Evolutionary conservation across 2,113 vertebrate genomes (phyloP), one percentile per base, ranked within the genome.

Genomic region (Cricetomys ansorgei): DNA sequence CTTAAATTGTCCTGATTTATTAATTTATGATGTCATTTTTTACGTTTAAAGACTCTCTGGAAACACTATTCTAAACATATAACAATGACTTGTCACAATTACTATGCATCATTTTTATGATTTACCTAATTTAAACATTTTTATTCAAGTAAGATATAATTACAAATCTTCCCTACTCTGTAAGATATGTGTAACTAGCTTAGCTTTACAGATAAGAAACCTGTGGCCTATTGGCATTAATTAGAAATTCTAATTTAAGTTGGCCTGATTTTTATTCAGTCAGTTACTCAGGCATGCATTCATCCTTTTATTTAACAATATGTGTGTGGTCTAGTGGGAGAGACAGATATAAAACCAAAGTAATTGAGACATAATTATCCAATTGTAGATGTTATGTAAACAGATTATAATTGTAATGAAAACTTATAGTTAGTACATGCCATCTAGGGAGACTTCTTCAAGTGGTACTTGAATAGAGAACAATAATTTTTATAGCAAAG

Each of bases 271-370:
- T 93, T 50, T 29, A 75, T 59, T 16, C 45, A 95, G 84, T 93
- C 67, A 96, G 16, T 62, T 50, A 80, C 94, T 75, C 69, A 59
- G 79, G 29, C 50, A 96, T 76, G 21, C 5, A 89, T 88, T 95
- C 57, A 88, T 50, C 50, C 17, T 37, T 95, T 96, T 95, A 92
- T 96, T 94, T 96, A 85, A 85, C n/a, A 95, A 85, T 92, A 64
- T 64, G 19, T 77, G 13, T 29, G 79, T 12, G 11, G 13, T 85
- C 50, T 85, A 65, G 64, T 43, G 43, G 48, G 55, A 96, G 17
- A 96, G 12, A 67, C 79, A 85, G 7, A 70, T 92, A 83, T 67
- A 94, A 95, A 92, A 84, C 48, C 89, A 95, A 95, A 92, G 16
- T 75, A 92, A 92, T 75, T 75, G 34, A 96, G 85, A 70, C 45